Percentiles rank a stretch among this genome's conserved stretches.
Evolutionary conservation across 1,140 invertebrate species (phyloP).

Genomic region (Diachasmimorpha longicaudata): DNA sequence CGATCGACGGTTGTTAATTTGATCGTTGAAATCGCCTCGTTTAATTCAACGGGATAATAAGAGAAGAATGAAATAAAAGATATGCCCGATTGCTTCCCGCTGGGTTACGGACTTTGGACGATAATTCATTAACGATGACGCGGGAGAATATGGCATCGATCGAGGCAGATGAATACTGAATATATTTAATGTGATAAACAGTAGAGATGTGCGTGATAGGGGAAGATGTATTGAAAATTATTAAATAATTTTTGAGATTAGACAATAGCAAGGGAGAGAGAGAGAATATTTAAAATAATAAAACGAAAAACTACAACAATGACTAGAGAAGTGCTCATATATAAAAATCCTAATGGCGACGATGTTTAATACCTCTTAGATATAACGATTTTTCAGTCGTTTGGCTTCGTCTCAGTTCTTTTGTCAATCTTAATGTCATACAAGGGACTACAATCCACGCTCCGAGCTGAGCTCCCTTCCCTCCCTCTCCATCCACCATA

Average conservation of each 20-base stretch:
- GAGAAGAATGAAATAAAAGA: constrained; percentile 26
- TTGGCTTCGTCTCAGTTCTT: background rate
- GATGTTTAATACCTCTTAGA: background rate
- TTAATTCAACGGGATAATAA: constrained; percentile 32
- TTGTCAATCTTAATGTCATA: constrained; percentile 9
- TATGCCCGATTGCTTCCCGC: constrained; percentile 19
- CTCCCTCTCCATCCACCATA: background rate
- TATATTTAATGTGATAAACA: background rate
- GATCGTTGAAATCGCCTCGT: constrained; percentile 34
- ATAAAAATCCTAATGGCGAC: background rate
- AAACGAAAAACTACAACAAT: constrained; percentile 8
- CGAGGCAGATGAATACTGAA: background rate
- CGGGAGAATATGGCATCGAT: constrained; percentile 28
- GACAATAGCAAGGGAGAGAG: too few relatives aligned
- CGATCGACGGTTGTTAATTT: constrained; percentile 32
- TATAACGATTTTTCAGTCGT: background rate
- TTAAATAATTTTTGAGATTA: too few relatives aligned
- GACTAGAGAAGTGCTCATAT: constrained; percentile 11
- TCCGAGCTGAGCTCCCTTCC: background rate
- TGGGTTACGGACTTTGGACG: constrained; percentile 31
- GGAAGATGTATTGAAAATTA: background rate
- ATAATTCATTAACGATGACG: constrained; percentile 40
- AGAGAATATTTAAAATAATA: too few relatives aligned
- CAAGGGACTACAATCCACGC: background rate
- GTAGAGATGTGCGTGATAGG: background rate